Base-by-base conservation (phyloP, 2,113 vertebrate genomes). In the Cephalophus harveyi region DNA sequence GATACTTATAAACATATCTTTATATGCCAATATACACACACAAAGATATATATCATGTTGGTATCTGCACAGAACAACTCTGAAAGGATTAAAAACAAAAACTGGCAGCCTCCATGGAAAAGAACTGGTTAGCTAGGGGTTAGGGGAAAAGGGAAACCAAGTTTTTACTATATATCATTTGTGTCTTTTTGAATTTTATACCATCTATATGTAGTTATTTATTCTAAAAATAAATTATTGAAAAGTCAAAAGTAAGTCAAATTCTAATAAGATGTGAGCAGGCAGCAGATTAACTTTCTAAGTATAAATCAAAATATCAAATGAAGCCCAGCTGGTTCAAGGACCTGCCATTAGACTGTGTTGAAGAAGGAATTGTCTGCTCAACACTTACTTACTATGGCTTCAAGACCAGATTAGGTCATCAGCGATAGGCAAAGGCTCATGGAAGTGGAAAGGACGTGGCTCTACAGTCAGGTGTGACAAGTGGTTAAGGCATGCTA, bases 251-350 rank as follows among this genome's bases (percentile, higher is more conserved):
- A 94, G 43, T 50, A 85, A 48, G 55, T 59, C 4, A 3, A 91
- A 23, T 89, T 97, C 71, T 94, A 85, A 43, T 67, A 95, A 90
- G 17, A 93, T 79, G 87, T 94, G 52, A 85, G 59, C 40, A 89
- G 67, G 23, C 93, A 94, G 82, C 30, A 93, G 89, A 91, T 67
- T 6, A 55, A 84, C 64, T 93, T 83, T 54, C 30, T 88, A 23
- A 83, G 30, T 21, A 67, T 27, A 89, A 89, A 46, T 78, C 33
- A 46, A 76, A 96, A 64, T 67, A 83, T 48, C 92, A 79, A 89
- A 52, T 48, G 74, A 82, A 83, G 6, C 11, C 36, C 36, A 57
- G 43, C 21, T n/a, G 50, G 88, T 23, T 12, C 7, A 0, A 55
- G 30, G 54, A 57, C 23, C 13, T 9, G 16, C 27, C 23, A 12